Conservation (phyloP, 2,797 vertebrate species). For the Tympanoctomys barrerae region DNA sequence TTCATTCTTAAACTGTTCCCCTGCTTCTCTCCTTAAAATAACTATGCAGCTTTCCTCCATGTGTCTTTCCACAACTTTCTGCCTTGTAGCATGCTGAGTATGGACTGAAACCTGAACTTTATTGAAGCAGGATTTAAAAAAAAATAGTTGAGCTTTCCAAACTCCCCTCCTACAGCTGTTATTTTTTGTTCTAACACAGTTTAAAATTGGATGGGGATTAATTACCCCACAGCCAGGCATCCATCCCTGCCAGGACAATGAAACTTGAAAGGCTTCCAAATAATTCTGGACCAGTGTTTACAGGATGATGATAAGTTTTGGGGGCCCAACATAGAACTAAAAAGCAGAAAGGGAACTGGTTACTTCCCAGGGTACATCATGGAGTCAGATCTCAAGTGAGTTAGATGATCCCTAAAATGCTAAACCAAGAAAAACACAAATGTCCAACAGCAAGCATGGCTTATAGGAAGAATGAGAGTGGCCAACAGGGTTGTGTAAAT, state of each 20-base stretch:
- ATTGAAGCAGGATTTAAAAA: not conserved
- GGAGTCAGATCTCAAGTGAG: not conserved
- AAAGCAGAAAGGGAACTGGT: not conserved
- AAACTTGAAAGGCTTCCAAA: not conserved
- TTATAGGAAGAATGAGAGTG: not conserved
- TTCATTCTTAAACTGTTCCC: not conserved
- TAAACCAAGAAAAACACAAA: not conserved
- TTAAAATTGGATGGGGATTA: not conserved
- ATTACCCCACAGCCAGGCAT: not conserved
- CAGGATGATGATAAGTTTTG: not conserved
- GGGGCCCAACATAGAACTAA: not conserved
- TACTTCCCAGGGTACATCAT: not conserved
- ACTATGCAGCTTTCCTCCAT: not conserved
- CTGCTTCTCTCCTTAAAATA: not conserved
- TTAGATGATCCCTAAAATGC: not conserved
- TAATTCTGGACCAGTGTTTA: not conserved
- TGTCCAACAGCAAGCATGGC: not conserved
- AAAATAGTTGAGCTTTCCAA: not conserved
- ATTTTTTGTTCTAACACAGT: not conserved
- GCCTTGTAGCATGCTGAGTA: not conserved
- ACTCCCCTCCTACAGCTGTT: not conserved
- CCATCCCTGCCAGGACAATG: not conserved
- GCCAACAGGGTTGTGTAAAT: not conserved
- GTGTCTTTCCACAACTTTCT: not conserved
- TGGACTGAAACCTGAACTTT: not conserved